These are phyloP conservation scores for Craterocephalus amniculus DNA, from an alignment of 2,797 vertebrate genomes.

Conservation along the genomic window DNA sequence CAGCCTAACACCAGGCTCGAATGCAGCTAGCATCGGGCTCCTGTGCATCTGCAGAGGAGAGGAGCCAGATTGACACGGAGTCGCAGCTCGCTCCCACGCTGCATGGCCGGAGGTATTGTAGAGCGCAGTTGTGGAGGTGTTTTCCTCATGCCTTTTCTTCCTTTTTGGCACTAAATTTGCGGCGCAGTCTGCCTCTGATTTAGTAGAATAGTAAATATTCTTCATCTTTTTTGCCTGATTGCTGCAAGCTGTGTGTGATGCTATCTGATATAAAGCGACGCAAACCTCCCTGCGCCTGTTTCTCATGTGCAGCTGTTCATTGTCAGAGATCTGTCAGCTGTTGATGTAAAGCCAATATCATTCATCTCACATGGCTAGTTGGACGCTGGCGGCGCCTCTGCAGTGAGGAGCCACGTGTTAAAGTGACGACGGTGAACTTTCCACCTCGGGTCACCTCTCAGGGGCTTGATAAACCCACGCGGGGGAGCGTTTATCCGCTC, in stretches of 20 bases:
- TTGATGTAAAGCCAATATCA: constrained; percentile 22
- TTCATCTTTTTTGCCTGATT: constrained; percentile 56
- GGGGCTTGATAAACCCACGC: constrained; percentile 15
- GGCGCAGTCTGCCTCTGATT: constrained; percentile 51
- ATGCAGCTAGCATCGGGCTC: constrained; percentile 51
- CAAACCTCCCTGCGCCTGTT: constrained; percentile 19
- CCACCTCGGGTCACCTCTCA: constrained; percentile 24
- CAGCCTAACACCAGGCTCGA: constrained; percentile 54
- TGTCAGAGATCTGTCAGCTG: constrained; percentile 23
- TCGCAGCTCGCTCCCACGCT: constrained; percentile 13
- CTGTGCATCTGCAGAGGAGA: constrained; percentile 52
- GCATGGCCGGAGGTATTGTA: constrained; percentile 39
- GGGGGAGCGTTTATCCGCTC: constrained; percentile 13
- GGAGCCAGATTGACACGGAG: constrained; percentile 42
- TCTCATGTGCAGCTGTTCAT: constrained; percentile 28
- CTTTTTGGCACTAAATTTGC: constrained; percentile 25
- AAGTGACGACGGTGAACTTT: constrained; percentile 47
- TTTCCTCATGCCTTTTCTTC: neutral
- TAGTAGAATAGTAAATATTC: constrained; percentile 67
- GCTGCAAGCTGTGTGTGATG: constrained; percentile 39
- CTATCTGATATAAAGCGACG: constrained; percentile 12
- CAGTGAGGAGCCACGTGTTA: constrained; percentile 13
- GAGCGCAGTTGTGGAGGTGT: constrained; percentile 57
- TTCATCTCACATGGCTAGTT: neutral
- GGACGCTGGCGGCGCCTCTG: constrained; percentile 3